Conservation (phyloP, 2,888 invertebrate species). For the Chalcis sispes region DNA sequence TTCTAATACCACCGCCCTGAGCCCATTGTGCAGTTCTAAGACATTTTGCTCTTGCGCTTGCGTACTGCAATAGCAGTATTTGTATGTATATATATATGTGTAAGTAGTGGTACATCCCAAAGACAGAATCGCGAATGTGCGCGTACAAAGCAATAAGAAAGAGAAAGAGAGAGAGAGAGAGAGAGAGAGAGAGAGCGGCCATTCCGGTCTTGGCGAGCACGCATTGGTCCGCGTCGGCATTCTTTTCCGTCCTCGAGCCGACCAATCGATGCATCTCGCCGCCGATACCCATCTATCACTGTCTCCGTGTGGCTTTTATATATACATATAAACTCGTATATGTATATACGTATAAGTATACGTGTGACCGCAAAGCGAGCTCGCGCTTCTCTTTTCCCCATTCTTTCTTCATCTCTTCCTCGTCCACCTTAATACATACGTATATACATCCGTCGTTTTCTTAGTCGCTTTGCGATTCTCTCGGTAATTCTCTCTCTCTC, state of each 20-base stretch:
- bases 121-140: no score
- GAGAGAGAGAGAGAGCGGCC: constrained; percentile 65
- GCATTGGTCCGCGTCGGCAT: constrained; percentile 74
- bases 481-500: no score
- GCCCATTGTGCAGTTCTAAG: no score
- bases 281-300: constrained; percentile 77
- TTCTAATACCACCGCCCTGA: no score
- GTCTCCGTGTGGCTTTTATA: constrained; percentile 62
- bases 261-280: constrained; percentile 76
- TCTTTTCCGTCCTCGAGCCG: constrained; percentile 75
- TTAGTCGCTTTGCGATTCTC: background rate
- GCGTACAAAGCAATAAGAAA: background rate
- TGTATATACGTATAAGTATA: background rate
- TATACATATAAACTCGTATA: background rate
- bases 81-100: no score
- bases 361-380: background rate
- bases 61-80: no score
- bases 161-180: constrained; percentile 1
- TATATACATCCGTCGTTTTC: background rate
- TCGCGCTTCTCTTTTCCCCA: constrained; percentile 60
- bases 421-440: no score
- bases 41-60: no score
- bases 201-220: constrained; percentile 73
- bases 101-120: no score
- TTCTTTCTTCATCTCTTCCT: constrained; percentile 59